A percentile compares a stretch with the other conserved stretches of the same genome.
These are phyloP conservation scores for Apotomis betuletana DNA, from an alignment of 2,888 invertebrate species.

Conservation along the genomic window DNA sequence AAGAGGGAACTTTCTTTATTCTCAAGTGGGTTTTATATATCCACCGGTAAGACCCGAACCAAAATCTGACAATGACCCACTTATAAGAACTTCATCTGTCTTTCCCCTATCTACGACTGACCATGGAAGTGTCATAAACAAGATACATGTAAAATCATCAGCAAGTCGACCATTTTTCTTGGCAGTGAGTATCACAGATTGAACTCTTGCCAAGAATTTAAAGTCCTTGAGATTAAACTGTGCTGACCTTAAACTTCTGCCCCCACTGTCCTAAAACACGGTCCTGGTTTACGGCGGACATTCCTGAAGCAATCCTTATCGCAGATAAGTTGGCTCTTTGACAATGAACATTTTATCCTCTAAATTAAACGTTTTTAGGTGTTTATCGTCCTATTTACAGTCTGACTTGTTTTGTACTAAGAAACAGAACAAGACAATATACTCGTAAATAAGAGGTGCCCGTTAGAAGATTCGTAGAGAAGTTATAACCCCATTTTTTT, in stretches of 20 bases:
- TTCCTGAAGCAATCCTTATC: slow-evolving; percentile 21
- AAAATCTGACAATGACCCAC: no score
- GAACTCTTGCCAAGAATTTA: slow-evolving; percentile 40
- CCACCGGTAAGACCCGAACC: no score
- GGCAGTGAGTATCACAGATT: slow-evolving; percentile 25
- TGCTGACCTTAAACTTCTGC: slow-evolving; percentile 40
- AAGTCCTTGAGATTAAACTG: slow-evolving; percentile 41
- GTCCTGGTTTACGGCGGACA: slow-evolving; percentile 24
- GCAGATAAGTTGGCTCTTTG: slow-evolving; percentile 4
- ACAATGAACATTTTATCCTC: slow-evolving; percentile 9
- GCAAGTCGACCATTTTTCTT: background rate
- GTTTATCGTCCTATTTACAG: slow-evolving; percentile 1
- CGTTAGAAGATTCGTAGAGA: no score
- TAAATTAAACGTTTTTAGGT: slow-evolving; percentile 12
- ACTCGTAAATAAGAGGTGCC: no score
- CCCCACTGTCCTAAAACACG: slow-evolving; percentile 16
- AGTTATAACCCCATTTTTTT: no score
- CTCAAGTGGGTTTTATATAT: no score
- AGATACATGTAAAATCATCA: background rate
- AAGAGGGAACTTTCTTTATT: no score
- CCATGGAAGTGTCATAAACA: no score
- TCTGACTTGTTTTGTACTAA: background rate
- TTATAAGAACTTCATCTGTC: no score
- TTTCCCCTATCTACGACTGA: no score
- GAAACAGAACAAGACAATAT: background rate